phyloP scores from a whole-genome alignment of 1,140 invertebrate genomes.

The Meloidogyne hapla region DNA sequence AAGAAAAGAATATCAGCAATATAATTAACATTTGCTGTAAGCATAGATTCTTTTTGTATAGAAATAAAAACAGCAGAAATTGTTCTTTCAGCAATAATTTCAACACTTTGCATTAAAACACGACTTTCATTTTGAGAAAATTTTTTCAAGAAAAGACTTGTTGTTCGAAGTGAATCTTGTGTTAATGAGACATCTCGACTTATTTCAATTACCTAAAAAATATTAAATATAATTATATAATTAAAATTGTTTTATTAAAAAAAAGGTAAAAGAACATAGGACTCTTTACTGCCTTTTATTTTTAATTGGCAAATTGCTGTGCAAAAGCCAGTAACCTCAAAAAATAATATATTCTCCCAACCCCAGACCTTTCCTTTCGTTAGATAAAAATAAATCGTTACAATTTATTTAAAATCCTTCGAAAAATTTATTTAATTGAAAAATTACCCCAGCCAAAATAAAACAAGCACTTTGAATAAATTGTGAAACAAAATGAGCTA shows the following conservation, averaged over 20 bases:
- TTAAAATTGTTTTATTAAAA: no score
- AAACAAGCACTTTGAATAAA: slow-evolving; percentile 11
- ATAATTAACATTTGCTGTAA: neutral
- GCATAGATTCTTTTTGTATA: slow-evolving; percentile 17
- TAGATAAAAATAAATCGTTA: no score
- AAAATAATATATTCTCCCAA: no score
- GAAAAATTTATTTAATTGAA: neutral
- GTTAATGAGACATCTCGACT: slow-evolving; percentile 9
- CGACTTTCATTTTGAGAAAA: neutral
- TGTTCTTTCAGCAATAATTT: neutral
- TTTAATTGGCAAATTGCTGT: no score
- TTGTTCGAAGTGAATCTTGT: slow-evolving; percentile 3
- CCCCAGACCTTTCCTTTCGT: no score
- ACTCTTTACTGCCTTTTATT: no score
- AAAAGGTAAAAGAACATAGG: no score
- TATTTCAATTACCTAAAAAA: slow-evolving; percentile 17
- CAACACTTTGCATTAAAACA: neutral
- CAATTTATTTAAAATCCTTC: neutral
- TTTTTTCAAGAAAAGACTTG: neutral
- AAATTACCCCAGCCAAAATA: neutral
- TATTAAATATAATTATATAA: no score
- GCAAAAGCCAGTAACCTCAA: no score
- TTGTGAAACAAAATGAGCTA: neutral
- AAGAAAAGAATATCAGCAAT: slow-evolving; percentile 25
- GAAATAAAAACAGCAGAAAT: slow-evolving; percentile 4